These are phyloP conservation scores for Monochamus alternatus DNA, from an alignment of 2,888 invertebrate species.

Conservation along the genomic window DNA sequence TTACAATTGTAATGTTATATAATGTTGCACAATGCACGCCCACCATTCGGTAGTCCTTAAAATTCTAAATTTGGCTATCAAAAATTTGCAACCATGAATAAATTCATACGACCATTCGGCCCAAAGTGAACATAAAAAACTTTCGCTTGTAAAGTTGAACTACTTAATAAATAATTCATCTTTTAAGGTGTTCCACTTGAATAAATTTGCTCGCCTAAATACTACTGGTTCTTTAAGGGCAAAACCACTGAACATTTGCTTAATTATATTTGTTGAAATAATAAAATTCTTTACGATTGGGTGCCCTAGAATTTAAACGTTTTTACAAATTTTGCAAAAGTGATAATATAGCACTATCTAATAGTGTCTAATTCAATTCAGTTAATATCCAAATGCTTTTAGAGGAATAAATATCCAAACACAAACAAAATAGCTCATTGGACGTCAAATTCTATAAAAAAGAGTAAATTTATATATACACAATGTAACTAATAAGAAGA, in stretches of 20 bases:
- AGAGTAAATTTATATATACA: too few relatives aligned
- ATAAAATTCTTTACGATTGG: neutral
- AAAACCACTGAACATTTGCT: neutral
- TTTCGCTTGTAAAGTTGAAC: constrained; percentile 33
- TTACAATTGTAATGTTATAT: neutral
- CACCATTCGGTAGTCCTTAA: constrained; percentile 30
- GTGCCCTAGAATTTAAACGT: too few relatives aligned
- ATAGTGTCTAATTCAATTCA: too few relatives aligned
- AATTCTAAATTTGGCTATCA: constrained; percentile 24
- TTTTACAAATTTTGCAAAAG: too few relatives aligned
- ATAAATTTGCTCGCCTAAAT: constrained; percentile 19
- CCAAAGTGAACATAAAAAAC: constrained; percentile 30
- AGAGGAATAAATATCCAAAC: too few relatives aligned
- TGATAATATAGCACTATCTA: too few relatives aligned
- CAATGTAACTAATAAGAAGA: too few relatives aligned
- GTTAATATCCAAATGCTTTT: too few relatives aligned
- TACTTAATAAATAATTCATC: constrained; percentile 35
- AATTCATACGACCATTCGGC: constrained; percentile 16
- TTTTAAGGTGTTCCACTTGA: constrained; percentile 21
- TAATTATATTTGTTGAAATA: neutral
- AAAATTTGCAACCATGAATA: constrained; percentile 22
- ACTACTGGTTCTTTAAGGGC: constrained; percentile 13
- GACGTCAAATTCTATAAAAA: too few relatives aligned
- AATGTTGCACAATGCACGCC: constrained; percentile 21
- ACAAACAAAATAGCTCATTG: too few relatives aligned